Evolutionary conservation across 2,797 vertebrate species (phyloP), one percentile per base, ranked within the genome.

Genomic region (Holocentrus rufus): DNA sequence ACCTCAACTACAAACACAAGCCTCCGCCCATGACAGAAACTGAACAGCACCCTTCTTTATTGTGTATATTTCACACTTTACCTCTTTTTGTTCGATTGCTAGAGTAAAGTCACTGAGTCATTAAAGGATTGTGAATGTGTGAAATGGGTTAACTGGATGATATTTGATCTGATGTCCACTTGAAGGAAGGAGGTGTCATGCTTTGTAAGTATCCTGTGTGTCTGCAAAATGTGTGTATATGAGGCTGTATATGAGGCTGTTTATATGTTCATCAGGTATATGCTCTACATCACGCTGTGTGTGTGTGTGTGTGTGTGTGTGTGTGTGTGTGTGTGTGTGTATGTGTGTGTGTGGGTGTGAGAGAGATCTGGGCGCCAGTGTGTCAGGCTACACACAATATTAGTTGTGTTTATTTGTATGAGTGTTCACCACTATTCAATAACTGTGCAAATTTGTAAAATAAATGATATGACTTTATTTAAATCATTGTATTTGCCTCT

Each of bases 371-470:
- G 58, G 58, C 74, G 67, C 62, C 49, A 65, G 86, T 89, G 88
- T 89, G 84, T 84, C 84, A 79, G 89, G 83, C 83, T 87, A 89
- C 91, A 89, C 89, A 92, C 88, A 83, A 62, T 71, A 79, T 68
- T 85, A 79, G 52, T 54, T 90, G 79, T 87, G 85, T 91, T 90
- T 88, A 85, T 85, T 84, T 90, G 85, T 90, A 67, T 55, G 73
- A 89, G 81, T 90, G 85, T 91, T 92, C 89, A 92, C 84, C 80
- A 91, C 80, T 86, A 79, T 90, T 93, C 84, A 82, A 91, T 89
- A 88, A 86, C 81, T 94, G 92, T 93, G 88, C 79, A 93, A 88
- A 94, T 93, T 94, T 94, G 93, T 94, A 94, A 93, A 94, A 94
- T 93, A 93, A 93, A 94, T 71, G 76, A 88, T 91, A 91, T 89